Base-by-base conservation (phyloP, 2,113 vertebrate species). In the Ciconia stormi region DNA sequence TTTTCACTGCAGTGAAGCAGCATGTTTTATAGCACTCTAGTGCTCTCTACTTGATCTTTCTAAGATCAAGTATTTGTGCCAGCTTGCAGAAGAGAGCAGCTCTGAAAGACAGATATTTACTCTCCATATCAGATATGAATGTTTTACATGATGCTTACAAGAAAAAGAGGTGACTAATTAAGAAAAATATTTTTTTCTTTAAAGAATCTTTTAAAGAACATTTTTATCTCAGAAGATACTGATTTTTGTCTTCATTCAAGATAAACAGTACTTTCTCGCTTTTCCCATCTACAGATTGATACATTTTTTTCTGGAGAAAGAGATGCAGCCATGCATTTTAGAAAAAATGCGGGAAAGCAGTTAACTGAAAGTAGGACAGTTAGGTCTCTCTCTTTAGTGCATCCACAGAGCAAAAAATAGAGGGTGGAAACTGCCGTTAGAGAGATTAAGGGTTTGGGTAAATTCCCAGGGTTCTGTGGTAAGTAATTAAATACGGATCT, bases 401-500 rank as follows among this genome's bases (percentile, higher is more conserved):
- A 82, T 87, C 36, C 13, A 4, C 49, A 87, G 34, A 72, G 16
- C 18, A 26, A 44, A 63, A 93, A 67, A 49, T 10, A 52, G 49
- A 95, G 18, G 7, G 5, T 81, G 17, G 30, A 72, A 91, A 58
- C 11, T 63, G 20, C 19, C 11, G 5, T 30, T 21, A 32, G 58
- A 36, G 82, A 72, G n/a, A 40, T 63, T 5, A 42, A 46, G 78
- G 27, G 30, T 19, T 40, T 85, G 73, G 23, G 61, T 67, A 49
- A 50, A 18, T 50, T 74, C 47, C 62, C 56, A n/a, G 8, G 36
- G 40, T 29, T 74, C 19, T 69, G 34, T 55, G 81, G 72, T 79
- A 38, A 66, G 44, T 76, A 59, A 90, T 92, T 96, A 95, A 93
- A 92, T 96, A 88, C 7, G 15, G 95, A 96, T 91, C 90, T 92